phyloP scores from a whole-genome alignment of 2,113 vertebrate genomes.

The Nanger granti region DNA sequence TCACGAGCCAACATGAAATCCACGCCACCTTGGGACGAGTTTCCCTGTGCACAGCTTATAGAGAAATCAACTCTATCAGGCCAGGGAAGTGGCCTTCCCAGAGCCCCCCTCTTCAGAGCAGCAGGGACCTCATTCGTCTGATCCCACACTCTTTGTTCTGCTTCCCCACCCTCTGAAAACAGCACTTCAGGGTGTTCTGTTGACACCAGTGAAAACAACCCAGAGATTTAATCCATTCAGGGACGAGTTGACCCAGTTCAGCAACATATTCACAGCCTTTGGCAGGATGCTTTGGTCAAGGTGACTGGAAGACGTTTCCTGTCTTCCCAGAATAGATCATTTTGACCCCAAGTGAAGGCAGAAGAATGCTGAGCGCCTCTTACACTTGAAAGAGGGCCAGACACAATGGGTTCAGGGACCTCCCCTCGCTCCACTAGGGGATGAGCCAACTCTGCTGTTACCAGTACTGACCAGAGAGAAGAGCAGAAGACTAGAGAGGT shows the following conservation, averaged over 20 bases:
- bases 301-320: not conserved
- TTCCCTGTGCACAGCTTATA: not conserved
- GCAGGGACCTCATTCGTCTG: not conserved
- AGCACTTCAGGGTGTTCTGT: not conserved
- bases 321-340: not conserved
- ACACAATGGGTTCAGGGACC: not conserved
- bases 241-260: not conserved
- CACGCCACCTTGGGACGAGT: accelerated
- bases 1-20: not conserved
- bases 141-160: not conserved
- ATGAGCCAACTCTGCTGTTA: not conserved
- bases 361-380: not conserved
- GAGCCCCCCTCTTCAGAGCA: not conserved
- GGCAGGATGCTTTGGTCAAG: not conserved
- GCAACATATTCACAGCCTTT: not conserved
- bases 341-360: not conserved
- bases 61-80: not conserved
- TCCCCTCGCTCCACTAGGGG: not conserved
- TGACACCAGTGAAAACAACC: not conserved
- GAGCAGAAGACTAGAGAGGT: not conserved
- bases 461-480: too few relatives aligned
- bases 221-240: not conserved
- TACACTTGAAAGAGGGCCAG: not conserved
- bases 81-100: not conserved
- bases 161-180: not conserved